phyloP scores from a whole-genome alignment of 2,113 vertebrate genomes.

The Polypterus senegalus region DNA sequence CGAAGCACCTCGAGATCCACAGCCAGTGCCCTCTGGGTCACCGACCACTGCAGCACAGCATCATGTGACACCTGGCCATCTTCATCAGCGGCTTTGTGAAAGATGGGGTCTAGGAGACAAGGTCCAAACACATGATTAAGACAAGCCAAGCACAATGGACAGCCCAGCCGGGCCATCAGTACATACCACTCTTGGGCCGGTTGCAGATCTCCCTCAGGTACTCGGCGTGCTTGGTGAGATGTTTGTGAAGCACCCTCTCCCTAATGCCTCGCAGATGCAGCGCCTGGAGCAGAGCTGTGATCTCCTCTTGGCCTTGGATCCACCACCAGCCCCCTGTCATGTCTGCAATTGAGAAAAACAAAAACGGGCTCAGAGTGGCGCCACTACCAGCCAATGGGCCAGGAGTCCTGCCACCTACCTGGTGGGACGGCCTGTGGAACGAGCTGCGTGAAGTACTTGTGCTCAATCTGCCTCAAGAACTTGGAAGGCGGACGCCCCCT shows the following conservation, averaged over 20 bases:
- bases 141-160: background rate
- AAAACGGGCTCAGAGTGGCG: background rate
- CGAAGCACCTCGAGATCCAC: conserved; percentile 66
- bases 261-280: conserved; percentile 78
- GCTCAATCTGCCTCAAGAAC: conserved; percentile 78
- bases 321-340: conserved; percentile 92
- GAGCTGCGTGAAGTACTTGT: conserved; percentile 77
- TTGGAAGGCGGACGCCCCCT: conserved; percentile 76
- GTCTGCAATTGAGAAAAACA: conserved; percentile 40
- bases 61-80: conserved; percentile 41
- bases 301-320: conserved; percentile 67
- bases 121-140: background rate
- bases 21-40: conserved; percentile 62
- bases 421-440: conserved; percentile 75
- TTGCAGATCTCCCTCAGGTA: conserved; percentile 72
- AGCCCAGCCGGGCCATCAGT: background rate
- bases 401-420: conserved; percentile 43
- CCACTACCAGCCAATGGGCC: background rate
- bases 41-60: conserved; percentile 58
- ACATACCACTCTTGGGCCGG: conserved; percentile 56
- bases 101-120: conserved; percentile 54
- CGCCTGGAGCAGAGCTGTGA: conserved; percentile 59
- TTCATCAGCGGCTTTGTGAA: conserved; percentile 46
- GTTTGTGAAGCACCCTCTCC: conserved; percentile 83
- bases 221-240: conserved; percentile 84